Percentiles rank a stretch among this genome's conserved stretches.
These are phyloP conservation scores for Campylomormyrus tamandua DNA, from an alignment of 2,113 vertebrate species.

Conservation along the genomic window DNA sequence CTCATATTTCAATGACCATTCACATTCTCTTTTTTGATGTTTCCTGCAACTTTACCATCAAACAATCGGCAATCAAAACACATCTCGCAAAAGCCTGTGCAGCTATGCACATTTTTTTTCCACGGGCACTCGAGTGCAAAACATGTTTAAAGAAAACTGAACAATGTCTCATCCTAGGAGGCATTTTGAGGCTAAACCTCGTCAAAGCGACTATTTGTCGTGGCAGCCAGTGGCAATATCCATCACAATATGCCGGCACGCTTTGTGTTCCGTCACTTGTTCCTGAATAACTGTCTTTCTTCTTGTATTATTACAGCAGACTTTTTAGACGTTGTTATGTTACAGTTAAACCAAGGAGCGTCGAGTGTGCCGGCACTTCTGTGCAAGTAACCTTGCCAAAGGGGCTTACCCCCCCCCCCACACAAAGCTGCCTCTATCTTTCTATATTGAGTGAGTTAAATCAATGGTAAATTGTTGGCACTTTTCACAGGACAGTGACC, in stretches of 20 bases:
- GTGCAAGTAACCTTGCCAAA: constrained; percentile 87
- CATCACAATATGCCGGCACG: constrained; percentile 63
- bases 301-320: constrained; percentile 50
- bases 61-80: constrained; percentile 29
- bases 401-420: constrained; percentile 61
- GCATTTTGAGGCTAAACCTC: constrained; percentile 66
- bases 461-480: constrained; percentile 93
- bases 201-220: constrained; percentile 54
- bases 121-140: not conserved
- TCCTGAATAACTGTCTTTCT: constrained; percentile 51
- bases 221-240: constrained; percentile 59
- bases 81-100: not conserved
- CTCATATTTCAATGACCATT: constrained; percentile 20
- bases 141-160: constrained; percentile 42
- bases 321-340: constrained; percentile 64
- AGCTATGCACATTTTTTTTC: not conserved
- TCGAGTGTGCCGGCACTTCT: constrained; percentile 64
- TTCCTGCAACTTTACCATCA: constrained; percentile 28
- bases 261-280: constrained; percentile 76
- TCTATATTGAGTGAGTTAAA: constrained; percentile 85
- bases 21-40: constrained; percentile 29
- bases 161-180: constrained; percentile 53
- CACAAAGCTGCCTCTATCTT: constrained; percentile 84
- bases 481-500: constrained; percentile 96
- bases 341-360: constrained; percentile 82